Base-by-base conservation (phyloP, 2,797 vertebrate species). In the Fistularia tabacaria region DNA sequence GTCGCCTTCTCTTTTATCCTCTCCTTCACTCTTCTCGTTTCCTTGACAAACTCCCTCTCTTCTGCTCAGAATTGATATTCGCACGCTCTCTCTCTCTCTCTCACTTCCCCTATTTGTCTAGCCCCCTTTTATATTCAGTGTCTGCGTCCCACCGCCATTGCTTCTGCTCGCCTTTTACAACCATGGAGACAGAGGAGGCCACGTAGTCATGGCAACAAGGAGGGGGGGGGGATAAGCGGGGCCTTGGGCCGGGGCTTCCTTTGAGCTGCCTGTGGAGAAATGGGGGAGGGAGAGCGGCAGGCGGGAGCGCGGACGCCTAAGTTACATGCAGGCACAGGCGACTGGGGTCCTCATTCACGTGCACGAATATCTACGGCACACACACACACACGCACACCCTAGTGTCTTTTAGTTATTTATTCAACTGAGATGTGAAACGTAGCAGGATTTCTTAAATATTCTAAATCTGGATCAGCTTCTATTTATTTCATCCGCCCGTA, bases 121-220 rank as follows among this genome's bases (percentile, higher is more conserved):
- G 49, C 68, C 66, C 60, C 51, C 82, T 63, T 83, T 81, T 81
- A 73, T 77, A 57, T 46, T 63, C 68, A 38, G 45, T 76, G 69
- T 76, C 52, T 66, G 64, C 39, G 64, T 62, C 71, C 69, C 10
- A 0, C 15, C 53, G 14, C 77, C 87, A 81, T 80, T 83, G 82
- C 81, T 80, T 77, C 69, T 69, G 62, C 45, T 79, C 14, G 64
- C 71, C 69, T 80, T 83, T 76, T 53, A 82, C 89, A 86, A 74
- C 93, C 90, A 91, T 89, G 87, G 92, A 89, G 92, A 95, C 93
- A 48, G 57, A 82, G 83, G 89, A 76, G 74, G 65, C 62, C 69
- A 49, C 36, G 71, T 94, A 80, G 58, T 88, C 84, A 87, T 79
- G 89, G 90, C 75, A 90, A 94, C 87, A 46, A 59, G 77, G 83